Base-by-base conservation (phyloP, 2,113 vertebrate genomes). In the Corydoras sp. region DNA sequence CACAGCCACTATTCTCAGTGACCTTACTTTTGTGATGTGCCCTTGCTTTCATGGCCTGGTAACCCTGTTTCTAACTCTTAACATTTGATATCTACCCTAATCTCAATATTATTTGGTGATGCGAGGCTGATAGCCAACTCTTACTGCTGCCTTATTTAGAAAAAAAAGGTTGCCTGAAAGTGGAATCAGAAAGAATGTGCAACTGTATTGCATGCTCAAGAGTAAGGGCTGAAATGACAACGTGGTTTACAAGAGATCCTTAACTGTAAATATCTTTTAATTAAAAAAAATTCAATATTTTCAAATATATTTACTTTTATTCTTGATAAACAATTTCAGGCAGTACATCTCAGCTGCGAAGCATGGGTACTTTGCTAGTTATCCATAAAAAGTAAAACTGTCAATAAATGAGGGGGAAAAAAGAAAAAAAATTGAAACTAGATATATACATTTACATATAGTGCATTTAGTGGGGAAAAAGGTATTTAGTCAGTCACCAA, bases 61-160 rank as follows among this genome's bases (percentile, higher is more conserved):
- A 73, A 73, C 65, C 65, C 58, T 61, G 66, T 71, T 56, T 66
- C 59, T 55, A 48, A 65, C 59, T 72, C 35, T 51, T 43, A 31
- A 73, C 71, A 48, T 56, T 65, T 51, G 35, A 70, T 76, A 71
- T 79, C 64, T 30, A 70, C 14, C 35, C 49, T 58, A 64, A 69
- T 65, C 67, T 63, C 65, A 73, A 72, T 68, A 50, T 24, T 66
- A 58, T 60, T 69, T 64, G 14, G 68, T 71, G 63, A 75, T 72
- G 77, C 73, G 65, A 59, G 72, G 73, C 54, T 68, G 66, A 62
- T 48, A 58, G 60, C 75, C 69, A 75, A 71, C 65, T 72, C 64
- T 75, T 69, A 72, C 72, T 59, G 50, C 59, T 64, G 68, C 76
- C 63, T 63, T 58, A 71, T 59, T 71, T 31, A 63, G n/a, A 64